phyloP scores from a whole-genome alignment of 2,888 invertebrate genomes.

The Isotomurus palustris region DNA sequence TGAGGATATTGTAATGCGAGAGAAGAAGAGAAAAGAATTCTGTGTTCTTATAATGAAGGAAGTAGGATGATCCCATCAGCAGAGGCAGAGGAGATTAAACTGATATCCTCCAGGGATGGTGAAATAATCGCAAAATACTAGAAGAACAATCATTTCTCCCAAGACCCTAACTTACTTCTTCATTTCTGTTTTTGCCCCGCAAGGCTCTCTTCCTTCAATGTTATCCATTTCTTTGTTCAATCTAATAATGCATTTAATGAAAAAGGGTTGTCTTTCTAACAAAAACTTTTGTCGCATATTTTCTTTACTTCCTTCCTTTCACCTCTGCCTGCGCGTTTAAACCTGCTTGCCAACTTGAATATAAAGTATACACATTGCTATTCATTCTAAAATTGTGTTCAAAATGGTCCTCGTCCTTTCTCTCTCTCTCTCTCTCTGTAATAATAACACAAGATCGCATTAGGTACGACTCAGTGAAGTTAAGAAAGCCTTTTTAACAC shows the following conservation, averaged over 20 bases:
- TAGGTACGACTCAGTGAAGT: too few species aligned
- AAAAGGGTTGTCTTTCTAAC: background rate
- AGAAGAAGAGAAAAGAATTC: background rate
- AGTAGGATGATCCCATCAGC: conserved; percentile 41
- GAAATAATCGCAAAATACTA: conserved; percentile 47
- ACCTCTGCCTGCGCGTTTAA: too few species aligned
- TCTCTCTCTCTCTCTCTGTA: too few species aligned
- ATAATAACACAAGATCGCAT: too few species aligned
- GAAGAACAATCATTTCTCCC: conserved; percentile 33
- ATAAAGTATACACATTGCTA: too few species aligned
- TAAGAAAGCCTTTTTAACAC: too few species aligned
- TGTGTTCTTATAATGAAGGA: conserved; percentile 29
- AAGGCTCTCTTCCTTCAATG: conserved; percentile 6
- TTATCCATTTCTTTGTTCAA: background rate
- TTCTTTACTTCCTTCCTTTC: too few species aligned
- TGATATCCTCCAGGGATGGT: conserved; percentile 46
- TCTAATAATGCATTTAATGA: background rate
- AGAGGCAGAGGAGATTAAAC: conserved; percentile 46
- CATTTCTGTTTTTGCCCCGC: conserved; percentile 2
- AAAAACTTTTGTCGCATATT: background rate
- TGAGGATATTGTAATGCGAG: too few species aligned
- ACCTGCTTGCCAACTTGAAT: too few species aligned
- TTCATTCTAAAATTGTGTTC: too few species aligned
- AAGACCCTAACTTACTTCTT: conserved; percentile 11
- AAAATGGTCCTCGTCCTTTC: too few species aligned